Evolutionary conservation across 1,140 invertebrate species (phyloP).

Genomic region (Drosophila teissieri): DNA sequence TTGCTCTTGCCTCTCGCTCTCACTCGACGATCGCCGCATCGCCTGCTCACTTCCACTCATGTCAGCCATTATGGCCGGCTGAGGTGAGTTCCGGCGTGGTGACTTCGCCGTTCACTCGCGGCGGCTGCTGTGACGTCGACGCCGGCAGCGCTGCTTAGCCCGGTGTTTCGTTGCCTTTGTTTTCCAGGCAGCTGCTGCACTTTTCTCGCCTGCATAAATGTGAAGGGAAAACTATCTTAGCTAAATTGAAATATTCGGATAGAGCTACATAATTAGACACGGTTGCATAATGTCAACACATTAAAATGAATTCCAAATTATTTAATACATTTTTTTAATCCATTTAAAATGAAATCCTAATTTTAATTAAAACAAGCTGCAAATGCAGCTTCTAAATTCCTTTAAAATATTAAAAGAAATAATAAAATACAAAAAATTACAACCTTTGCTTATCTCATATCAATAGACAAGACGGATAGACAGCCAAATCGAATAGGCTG

Average conservation of each 20-base stretch:
- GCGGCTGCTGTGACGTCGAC: slow-evolving; percentile 20
- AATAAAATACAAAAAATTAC: no score
- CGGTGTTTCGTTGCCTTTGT: not conserved
- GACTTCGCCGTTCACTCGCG: slow-evolving; percentile 40
- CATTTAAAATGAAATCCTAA: no score
- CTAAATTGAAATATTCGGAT: slow-evolving; percentile 23
- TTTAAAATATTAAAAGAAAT: no score
- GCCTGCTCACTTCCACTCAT: slow-evolving; percentile 51
- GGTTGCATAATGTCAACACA: no score
- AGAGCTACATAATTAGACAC: not conserved
- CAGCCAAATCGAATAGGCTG: no score
- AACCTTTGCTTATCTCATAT: no score
- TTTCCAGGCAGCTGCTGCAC: slow-evolving; percentile 34
- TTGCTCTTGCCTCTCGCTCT: slow-evolving; percentile 73
- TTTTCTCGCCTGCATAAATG: slow-evolving; percentile 1
- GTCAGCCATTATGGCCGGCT: slow-evolving; percentile 23
- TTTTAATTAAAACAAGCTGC: no score
- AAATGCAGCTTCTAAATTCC: no score
- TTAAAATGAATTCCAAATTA: not conserved
- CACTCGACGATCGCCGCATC: slow-evolving; percentile 41
- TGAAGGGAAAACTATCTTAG: slow-evolving; percentile 5
- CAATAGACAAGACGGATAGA: no score
- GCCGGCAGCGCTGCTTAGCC: slow-evolving; percentile 13
- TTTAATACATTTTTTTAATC: no score
- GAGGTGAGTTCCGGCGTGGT: slow-evolving; percentile 51